Percentiles rank a stretch among this genome's conserved stretches.
Conservation (phyloP, 2,113 vertebrate genomes). For the Oxyura jamaicensis region DNA sequence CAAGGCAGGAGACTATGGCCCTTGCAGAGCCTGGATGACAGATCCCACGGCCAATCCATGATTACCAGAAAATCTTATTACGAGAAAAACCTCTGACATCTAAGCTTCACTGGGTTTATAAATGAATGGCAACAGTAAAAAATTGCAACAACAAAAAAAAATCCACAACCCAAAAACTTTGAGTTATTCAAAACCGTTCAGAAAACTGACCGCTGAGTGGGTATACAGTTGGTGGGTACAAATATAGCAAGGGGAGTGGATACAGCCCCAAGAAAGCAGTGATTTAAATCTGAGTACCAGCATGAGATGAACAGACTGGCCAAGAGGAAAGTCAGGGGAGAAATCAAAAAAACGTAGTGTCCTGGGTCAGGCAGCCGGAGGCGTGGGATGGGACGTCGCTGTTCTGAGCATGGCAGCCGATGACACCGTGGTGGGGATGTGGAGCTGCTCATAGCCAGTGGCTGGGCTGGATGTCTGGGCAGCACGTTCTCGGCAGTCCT, state of each 20-base stretch:
- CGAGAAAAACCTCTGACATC: neutral
- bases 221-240: neutral
- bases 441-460: neutral
- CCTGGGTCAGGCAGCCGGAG: neutral
- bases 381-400: too few species aligned
- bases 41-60: fast-evolving
- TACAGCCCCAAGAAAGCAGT: neutral
- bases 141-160: neutral
- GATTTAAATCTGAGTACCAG: neutral
- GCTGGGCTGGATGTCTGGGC: neutral
- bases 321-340: neutral
- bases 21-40: fast-evolving
- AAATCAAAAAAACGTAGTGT: neutral
- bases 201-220: neutral
- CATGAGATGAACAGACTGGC: neutral
- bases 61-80: neutral
- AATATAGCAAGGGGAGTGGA: neutral
- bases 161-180: neutral
- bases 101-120: neutral
- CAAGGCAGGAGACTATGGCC: fast-evolving
- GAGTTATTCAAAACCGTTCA: neutral
- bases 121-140: neutral
- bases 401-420: neutral
- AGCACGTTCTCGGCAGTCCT: fast-evolving
- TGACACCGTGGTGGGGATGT: fast-evolving